These are phyloP conservation scores for Oreortyx pictus DNA, from an alignment of 2,797 vertebrate genomes.

Conservation along the genomic window DNA sequence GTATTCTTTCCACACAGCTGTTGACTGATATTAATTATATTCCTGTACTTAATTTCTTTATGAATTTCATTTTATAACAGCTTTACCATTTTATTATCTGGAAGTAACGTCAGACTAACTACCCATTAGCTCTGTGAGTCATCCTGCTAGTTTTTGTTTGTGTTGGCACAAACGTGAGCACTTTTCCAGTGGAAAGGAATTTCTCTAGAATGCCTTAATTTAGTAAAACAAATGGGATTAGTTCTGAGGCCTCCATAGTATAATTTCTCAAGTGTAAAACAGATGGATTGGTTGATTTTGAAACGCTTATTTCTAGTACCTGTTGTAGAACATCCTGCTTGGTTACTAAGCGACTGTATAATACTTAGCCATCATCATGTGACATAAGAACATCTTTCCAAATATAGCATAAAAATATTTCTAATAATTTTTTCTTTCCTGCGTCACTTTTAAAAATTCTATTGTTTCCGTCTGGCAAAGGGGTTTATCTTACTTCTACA, in stretches of 20 bases:
- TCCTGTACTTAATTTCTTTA: not conserved
- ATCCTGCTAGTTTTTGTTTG: slow-evolving; percentile 35
- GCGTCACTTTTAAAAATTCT: not conserved
- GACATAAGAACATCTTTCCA: slow-evolving; percentile 6
- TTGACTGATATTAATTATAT: slow-evolving; percentile 5
- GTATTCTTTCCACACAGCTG: not conserved
- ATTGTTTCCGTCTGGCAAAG: not conserved
- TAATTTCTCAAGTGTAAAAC: not conserved
- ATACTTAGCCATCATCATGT: not conserved
- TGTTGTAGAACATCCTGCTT: slow-evolving; percentile 20
- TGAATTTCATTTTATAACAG: slow-evolving; percentile 28
- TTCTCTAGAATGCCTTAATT: slow-evolving; percentile 47
- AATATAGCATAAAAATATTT: slow-evolving; percentile 22
- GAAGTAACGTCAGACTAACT: not conserved
- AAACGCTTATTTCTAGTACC: slow-evolving; percentile 25
- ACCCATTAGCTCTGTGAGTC: slow-evolving; percentile 37
- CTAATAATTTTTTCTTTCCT: not conserved
- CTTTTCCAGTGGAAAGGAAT: slow-evolving; percentile 21
- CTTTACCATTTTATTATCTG: slow-evolving; percentile 20
- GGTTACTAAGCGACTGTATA: slow-evolving; percentile 25
- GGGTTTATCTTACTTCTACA: not conserved
- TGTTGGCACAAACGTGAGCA: slow-evolving; percentile 35
- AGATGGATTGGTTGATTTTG: slow-evolving; percentile 13
- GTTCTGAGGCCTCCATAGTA: not conserved
- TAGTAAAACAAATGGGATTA: slow-evolving; percentile 42